Conservation (phyloP, 2,113 vertebrate genomes). For the Gavialis gangeticus region DNA sequence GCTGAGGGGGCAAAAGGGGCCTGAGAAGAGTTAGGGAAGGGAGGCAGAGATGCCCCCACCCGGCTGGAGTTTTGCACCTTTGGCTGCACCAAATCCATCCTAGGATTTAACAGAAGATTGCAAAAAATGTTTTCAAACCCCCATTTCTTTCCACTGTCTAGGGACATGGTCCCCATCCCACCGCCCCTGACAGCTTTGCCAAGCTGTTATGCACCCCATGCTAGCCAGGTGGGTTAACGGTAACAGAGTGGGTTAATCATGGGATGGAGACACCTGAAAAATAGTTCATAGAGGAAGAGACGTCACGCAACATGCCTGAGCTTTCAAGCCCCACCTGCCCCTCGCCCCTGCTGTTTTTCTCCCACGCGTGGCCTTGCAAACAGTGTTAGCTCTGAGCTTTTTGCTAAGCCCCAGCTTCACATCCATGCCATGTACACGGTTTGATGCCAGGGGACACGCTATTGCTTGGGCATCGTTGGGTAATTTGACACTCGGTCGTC, state of each 20-base stretch:
- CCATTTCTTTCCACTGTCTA: background rate
- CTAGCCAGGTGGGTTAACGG: background rate
- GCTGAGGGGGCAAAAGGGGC: no score
- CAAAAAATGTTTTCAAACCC: no score
- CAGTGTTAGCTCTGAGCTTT: background rate
- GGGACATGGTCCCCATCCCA: background rate
- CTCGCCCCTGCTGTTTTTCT: background rate
- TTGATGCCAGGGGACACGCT: background rate
- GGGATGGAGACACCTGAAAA: background rate
- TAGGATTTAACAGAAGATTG: no score
- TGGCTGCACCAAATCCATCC: background rate
- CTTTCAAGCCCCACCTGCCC: background rate
- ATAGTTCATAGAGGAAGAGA: background rate
- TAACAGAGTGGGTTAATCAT: background rate
- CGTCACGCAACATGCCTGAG: background rate
- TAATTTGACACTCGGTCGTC: background rate
- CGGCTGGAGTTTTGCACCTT: no score
- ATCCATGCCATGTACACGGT: background rate
- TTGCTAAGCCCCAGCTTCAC: background rate
- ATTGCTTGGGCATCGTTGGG: slow-evolving; percentile 38
- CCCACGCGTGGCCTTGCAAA: background rate
- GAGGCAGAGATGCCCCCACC: background rate
- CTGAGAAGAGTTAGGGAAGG: background rate
- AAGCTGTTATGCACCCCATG: background rate
- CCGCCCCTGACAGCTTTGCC: background rate